phyloP scores from a whole-genome alignment of 2,113 vertebrate species.

The Catagonus wagneri region DNA sequence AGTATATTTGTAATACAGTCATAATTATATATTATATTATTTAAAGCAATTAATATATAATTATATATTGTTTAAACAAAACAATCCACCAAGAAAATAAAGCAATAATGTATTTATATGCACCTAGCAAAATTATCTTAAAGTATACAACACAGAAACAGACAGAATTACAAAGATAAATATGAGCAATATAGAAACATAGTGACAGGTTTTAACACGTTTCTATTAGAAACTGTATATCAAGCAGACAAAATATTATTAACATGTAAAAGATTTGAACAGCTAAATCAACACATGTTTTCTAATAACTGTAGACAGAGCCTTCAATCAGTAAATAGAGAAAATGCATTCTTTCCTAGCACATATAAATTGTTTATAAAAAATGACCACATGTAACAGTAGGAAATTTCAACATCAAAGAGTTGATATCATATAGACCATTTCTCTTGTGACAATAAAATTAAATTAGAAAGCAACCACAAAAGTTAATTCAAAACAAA shows the following conservation, averaged over 20 bases:
- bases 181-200: background rate
- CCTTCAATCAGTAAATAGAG: background rate
- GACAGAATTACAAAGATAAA: slow-evolving; percentile 5
- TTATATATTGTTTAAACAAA: background rate
- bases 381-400: background rate
- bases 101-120: slow-evolving; percentile 21
- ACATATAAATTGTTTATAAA: background rate
- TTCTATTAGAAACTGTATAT: background rate
- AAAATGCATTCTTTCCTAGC: slow-evolving; percentile 17
- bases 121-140: slow-evolving; percentile 18
- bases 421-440: background rate
- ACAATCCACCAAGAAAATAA: background rate
- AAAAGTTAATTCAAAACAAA: slow-evolving; percentile 25
- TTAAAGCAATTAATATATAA: background rate
- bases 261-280: background rate
- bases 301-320: background rate
- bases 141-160: slow-evolving; percentile 31
- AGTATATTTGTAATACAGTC: background rate
- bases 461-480: slow-evolving; percentile 36
- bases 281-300: background rate
- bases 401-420: background rate
- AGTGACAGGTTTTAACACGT: background rate
- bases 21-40: background rate
- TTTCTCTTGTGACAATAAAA: slow-evolving; percentile 29
- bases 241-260: slow-evolving; percentile 4